phyloP scores from a whole-genome alignment of 1,140 invertebrate genomes.

The Mactra quadrangularis region DNA sequence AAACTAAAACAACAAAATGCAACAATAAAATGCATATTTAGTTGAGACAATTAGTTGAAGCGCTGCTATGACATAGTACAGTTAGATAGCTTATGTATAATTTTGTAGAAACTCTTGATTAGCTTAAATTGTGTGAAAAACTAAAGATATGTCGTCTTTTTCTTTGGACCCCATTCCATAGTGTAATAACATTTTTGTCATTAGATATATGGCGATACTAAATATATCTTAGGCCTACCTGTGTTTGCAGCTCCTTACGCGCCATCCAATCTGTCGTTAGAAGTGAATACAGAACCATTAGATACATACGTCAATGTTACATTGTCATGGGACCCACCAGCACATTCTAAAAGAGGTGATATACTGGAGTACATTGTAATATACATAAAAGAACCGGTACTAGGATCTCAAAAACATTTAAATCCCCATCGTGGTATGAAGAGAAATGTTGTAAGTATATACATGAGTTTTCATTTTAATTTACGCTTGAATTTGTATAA shows the following conservation, averaged over 20 bases:
- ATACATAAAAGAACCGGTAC: slow-evolving; percentile 27
- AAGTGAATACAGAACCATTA: neutral
- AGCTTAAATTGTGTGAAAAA: too few species aligned
- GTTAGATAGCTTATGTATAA: too few species aligned
- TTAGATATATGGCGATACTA: too few species aligned
- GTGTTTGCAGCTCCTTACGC: slow-evolving; percentile 13
- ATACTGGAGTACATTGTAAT: slow-evolving; percentile 12
- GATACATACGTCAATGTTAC: slow-evolving; percentile 18
- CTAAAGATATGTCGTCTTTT: too few species aligned
- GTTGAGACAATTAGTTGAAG: too few species aligned
- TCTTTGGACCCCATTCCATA: neutral
- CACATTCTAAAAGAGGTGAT: slow-evolving; percentile 8
- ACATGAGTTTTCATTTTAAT: neutral
- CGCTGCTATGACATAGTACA: too few species aligned
- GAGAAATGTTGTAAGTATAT: neutral
- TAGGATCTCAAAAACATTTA: neutral
- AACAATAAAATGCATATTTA: too few species aligned
- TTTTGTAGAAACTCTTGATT: too few species aligned
- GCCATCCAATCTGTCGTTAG: slow-evolving; percentile 1
- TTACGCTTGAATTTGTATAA: neutral
- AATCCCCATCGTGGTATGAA: slow-evolving; percentile 1
- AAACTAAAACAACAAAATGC: too few species aligned
- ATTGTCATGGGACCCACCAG: slow-evolving; percentile 28
- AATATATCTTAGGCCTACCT: too few species aligned
- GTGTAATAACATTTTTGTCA: neutral